Conservation (phyloP, 2,888 invertebrate species). For the Allygus modestus region DNA sequence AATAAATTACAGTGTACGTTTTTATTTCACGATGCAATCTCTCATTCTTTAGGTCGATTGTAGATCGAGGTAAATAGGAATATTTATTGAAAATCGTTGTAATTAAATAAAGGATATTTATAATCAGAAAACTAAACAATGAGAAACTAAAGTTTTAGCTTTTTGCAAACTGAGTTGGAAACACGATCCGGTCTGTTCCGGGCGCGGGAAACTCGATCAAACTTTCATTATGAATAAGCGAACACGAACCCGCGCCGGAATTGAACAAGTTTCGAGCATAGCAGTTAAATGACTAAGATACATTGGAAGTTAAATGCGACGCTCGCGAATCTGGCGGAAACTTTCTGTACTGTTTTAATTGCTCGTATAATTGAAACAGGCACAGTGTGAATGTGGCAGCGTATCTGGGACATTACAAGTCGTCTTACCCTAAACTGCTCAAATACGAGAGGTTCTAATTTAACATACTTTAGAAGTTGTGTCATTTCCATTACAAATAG, state of each 20-base stretch:
- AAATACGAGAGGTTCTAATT: too few species aligned
- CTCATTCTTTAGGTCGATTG: too few species aligned
- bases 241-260: neutral
- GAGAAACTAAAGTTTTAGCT: neutral
- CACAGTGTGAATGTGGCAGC: neutral
- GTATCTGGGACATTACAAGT: neutral
- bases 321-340: neutral
- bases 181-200: neutral
- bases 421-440: too few species aligned
- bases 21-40: too few species aligned
- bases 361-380: neutral
- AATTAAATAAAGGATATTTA: too few species aligned
- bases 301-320: neutral
- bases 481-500: too few species aligned
- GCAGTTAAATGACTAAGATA: neutral
- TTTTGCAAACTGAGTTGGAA: neutral
- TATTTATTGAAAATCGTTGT: too few species aligned
- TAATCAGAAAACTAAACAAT: too few species aligned
- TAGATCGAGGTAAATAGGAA: too few species aligned
- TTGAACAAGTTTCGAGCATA: neutral
- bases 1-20: too few species aligned
- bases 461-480: too few species aligned
- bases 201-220: neutral
- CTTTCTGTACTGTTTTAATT: neutral
- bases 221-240: constrained; percentile 23